These are phyloP conservation scores for Botia kubotai DNA, from an alignment of 2,797 vertebrate genomes.

Conservation along the genomic window DNA sequence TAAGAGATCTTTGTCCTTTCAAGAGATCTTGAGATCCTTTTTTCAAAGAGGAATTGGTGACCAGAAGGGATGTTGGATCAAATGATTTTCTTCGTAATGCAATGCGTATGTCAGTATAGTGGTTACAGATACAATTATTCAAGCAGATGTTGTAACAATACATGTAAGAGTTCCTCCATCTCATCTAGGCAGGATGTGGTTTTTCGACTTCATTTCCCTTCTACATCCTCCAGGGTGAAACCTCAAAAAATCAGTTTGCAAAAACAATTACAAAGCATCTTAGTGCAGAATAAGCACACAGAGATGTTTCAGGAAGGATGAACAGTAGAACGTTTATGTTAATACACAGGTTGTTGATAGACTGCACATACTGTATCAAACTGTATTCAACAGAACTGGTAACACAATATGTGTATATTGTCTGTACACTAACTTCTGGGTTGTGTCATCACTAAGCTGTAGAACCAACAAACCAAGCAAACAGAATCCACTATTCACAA, in stretches of 20 bases:
- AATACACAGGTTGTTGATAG: background rate
- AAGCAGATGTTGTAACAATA: background rate
- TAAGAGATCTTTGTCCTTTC: constrained; percentile 55
- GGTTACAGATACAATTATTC: background rate
- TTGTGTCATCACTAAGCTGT: background rate
- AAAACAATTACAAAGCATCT: background rate
- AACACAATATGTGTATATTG: background rate
- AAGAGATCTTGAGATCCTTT: no score
- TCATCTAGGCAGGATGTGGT: constrained; percentile 15
- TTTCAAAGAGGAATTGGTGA: background rate
- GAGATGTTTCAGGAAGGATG: background rate
- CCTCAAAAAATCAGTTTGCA: background rate
- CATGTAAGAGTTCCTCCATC: background rate
- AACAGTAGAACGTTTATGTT: no score
- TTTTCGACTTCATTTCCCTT: constrained; percentile 13
- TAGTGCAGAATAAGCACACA: background rate
- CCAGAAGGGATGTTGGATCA: background rate
- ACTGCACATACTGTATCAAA: no score
- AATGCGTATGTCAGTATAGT: background rate
- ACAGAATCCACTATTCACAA: background rate
- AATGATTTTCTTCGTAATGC: background rate
- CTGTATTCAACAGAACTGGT: background rate
- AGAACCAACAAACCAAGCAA: background rate
- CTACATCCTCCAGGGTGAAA: background rate
- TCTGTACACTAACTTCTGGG: background rate